phyloP scores from a whole-genome alignment of 2,797 vertebrate species.

The Enteromius paludinosus region DNA sequence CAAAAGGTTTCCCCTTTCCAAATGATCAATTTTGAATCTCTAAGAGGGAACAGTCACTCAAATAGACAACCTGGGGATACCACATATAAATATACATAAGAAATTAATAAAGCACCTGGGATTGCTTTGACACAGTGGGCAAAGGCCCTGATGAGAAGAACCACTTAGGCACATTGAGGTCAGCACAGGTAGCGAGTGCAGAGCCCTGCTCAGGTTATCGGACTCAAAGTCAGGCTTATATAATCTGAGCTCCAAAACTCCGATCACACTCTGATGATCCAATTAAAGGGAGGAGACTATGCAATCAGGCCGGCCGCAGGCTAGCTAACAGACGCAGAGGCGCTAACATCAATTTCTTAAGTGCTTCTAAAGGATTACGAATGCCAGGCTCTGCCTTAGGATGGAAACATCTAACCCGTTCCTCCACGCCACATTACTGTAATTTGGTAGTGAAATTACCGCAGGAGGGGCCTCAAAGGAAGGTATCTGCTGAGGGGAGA shows the following conservation, averaged over 20 bases:
- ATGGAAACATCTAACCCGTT: conserved; percentile 84
- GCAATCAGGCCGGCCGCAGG: conserved; percentile 89
- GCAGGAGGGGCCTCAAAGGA: conserved; percentile 63
- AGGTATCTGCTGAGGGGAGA: conserved; percentile 61
- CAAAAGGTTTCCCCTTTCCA: conserved; percentile 72
- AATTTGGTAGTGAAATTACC: conserved; percentile 86
- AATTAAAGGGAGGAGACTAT: conserved; percentile 91
- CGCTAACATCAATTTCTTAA: conserved; percentile 99
- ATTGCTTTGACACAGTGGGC: conserved; percentile 74
- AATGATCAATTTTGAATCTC: conserved; percentile 70
- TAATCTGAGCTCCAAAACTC: conserved; percentile 91
- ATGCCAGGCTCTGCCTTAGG: conserved; percentile 87
- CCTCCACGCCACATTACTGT: conserved; percentile 86
- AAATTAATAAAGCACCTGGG: conserved; percentile 75
- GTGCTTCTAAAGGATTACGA: conserved; percentile 99
- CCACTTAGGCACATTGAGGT: conserved; percentile 99
- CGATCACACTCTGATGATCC: conserved; percentile 99
- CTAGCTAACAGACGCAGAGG: conserved; percentile 90
- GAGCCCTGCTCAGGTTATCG: conserved; percentile 77
- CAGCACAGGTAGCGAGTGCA: conserved; percentile 84
- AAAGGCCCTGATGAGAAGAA: conserved; percentile 88
- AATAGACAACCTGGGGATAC: conserved; percentile 37
- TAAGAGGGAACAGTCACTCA: conserved; percentile 36
- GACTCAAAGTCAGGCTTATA: conserved; percentile 92
- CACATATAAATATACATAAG: conserved; percentile 65